phyloP scores from a whole-genome alignment of 2,113 vertebrate genomes.

The Tetrao urogallus region DNA sequence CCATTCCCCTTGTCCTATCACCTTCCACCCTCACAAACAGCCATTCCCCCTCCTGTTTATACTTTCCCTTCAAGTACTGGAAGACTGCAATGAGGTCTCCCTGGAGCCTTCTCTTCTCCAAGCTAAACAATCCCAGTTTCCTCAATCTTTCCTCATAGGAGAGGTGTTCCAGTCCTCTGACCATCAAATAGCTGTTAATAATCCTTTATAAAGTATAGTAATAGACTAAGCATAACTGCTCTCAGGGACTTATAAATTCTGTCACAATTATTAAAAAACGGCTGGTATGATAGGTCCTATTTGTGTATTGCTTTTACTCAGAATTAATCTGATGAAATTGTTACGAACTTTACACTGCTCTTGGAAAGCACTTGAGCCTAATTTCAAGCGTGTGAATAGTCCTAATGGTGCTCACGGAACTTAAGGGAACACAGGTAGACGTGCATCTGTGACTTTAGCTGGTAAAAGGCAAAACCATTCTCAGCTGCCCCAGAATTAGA shows the following conservation, averaged over 20 bases:
- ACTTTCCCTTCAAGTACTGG: too few species aligned
- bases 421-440: fast-evolving
- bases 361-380: not conserved
- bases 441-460: fast-evolving
- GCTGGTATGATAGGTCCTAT: not conserved
- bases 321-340: not conserved
- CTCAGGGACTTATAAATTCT: not conserved
- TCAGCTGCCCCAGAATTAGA: not conserved
- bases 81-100: too few species aligned
- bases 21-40: too few species aligned
- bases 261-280: slow-evolving; percentile 7
- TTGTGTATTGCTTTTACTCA: not conserved
- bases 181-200: not conserved
- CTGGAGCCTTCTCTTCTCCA: too few species aligned
- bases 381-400: not conserved
- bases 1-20: too few species aligned
- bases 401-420: not conserved
- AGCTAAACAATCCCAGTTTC: too few species aligned
- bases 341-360: not conserved
- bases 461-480: fast-evolving
- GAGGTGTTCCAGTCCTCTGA: too few species aligned
- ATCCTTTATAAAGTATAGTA: slow-evolving; percentile 16
- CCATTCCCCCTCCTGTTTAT: too few species aligned
- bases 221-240: slow-evolving; percentile 7
- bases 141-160: too few species aligned